phyloP scores from a whole-genome alignment of 2,113 vertebrate genomes.

The Delphinapterus leucas region DNA sequence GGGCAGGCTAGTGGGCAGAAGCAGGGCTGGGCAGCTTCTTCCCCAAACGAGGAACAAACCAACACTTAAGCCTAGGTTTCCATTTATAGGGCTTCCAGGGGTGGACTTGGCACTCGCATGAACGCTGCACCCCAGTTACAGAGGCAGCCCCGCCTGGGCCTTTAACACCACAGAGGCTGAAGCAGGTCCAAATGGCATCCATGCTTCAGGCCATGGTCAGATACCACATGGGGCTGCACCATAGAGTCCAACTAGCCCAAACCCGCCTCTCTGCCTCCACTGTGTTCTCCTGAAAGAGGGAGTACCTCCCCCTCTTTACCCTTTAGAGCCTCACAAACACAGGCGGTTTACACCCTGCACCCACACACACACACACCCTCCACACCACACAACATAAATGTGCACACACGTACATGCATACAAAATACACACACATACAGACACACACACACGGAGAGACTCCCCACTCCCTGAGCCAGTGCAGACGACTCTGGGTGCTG shows the following conservation, averaged over 20 bases:
- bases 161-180: background rate
- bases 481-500: background rate
- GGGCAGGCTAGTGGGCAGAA: background rate
- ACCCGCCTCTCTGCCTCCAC: background rate
- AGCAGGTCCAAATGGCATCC: background rate
- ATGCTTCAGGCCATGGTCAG: background rate
- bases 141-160: background rate
- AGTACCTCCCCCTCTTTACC: background rate
- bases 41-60: background rate
- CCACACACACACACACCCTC: background rate
- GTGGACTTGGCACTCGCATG: background rate
- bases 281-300: background rate
- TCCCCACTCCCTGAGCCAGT: background rate
- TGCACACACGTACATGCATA: background rate
- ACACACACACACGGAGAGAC: background rate
- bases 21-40: background rate
- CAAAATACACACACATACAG: background rate
- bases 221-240: background rate
- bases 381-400: background rate
- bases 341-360: background rate
- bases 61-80: background rate
- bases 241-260: background rate
- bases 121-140: background rate
- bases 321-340: background rate
- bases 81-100: slow-evolving; percentile 47